Evolutionary conservation across 2,797 vertebrate species (phyloP).

Genomic region (Emydoidea blandingii): DNA sequence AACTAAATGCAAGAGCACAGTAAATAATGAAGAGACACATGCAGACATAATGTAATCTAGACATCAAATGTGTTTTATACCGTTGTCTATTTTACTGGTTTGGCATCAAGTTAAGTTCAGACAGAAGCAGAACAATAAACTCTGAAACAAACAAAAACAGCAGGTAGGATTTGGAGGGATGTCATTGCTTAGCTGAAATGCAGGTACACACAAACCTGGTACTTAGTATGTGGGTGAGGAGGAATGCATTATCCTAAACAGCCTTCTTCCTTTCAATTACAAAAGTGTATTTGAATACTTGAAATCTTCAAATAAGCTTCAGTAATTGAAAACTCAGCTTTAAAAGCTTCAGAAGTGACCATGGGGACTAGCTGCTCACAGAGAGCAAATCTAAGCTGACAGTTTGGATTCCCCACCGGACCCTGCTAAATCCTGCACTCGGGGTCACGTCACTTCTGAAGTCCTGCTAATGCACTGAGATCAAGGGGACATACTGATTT

Average conservation of each 20-base stretch:
- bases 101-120: background rate
- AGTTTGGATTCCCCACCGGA: background rate
- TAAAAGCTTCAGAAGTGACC: background rate
- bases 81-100: background rate
- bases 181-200: background rate
- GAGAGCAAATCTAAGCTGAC: background rate
- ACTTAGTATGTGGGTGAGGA: background rate
- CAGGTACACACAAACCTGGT: background rate
- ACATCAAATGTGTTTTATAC: background rate
- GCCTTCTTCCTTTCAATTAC: background rate
- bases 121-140: background rate
- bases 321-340: background rate
- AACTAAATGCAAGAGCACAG: background rate
- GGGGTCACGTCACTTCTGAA: background rate
- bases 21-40: background rate
- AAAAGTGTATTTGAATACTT: background rate
- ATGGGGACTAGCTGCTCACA: background rate
- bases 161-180: background rate
- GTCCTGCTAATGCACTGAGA: background rate
- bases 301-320: background rate
- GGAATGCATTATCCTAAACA: background rate
- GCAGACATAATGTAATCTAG: background rate
- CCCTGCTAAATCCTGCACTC: background rate
- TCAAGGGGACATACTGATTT: background rate
- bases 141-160: background rate